Evolutionary conservation across 1,140 invertebrate species (phyloP).

Genomic region (Octopus sinensis): DNA sequence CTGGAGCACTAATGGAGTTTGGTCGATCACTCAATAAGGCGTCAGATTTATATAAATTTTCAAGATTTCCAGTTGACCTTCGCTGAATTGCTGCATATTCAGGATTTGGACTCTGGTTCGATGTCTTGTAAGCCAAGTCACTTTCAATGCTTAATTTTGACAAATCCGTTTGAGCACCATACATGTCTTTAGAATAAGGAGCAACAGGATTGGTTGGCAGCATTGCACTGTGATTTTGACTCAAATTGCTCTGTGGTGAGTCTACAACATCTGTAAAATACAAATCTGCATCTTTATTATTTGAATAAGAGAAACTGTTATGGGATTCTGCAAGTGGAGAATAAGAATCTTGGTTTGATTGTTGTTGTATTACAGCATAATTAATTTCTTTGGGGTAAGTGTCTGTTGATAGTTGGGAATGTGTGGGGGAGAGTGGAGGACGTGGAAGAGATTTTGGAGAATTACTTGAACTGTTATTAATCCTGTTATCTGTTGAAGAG

Average conservation of each 20-base stretch:
- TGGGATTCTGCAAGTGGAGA: too few species aligned
- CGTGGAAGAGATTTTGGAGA: too few species aligned
- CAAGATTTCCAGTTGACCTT: neutral
- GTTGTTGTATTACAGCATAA: too few species aligned
- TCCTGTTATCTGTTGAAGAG: too few species aligned
- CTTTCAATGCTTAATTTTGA: neutral
- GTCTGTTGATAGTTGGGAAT: too few species aligned
- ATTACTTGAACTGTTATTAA: too few species aligned
- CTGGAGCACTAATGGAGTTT: neutral
- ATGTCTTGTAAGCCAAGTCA: neutral
- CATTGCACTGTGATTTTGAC: neutral
- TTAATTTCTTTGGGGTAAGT: too few species aligned
- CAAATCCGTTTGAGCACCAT: neutral
- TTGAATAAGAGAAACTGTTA: too few species aligned
- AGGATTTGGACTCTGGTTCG: neutral
- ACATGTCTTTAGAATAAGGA: neutral
- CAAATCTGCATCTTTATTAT: too few species aligned
- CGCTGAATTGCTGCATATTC: slow-evolving; percentile 1
- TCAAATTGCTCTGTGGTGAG: neutral
- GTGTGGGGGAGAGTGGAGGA: too few species aligned
- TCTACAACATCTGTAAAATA: neutral
- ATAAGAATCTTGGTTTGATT: too few species aligned
- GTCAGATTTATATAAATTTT: neutral
- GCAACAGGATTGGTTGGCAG: neutral
- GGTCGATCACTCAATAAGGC: neutral